Conservation (phyloP, 2,888 invertebrate genomes). For the Plemyria rubiginata region DNA sequence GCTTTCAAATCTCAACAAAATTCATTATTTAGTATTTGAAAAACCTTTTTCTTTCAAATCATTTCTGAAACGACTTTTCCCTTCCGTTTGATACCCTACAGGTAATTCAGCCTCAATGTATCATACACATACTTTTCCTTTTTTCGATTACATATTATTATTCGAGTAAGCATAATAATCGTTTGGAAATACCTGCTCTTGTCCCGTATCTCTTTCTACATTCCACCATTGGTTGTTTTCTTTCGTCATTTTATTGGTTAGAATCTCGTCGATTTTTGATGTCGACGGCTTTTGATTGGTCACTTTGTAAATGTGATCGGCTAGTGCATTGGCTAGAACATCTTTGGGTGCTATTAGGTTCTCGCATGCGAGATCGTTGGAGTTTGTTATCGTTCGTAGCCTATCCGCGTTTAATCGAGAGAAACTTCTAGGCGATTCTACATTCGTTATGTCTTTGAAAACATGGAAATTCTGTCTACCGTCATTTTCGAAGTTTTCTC, state of each 20-base stretch:
- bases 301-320: conserved; percentile 81
- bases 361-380: conserved; percentile 67
- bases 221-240: conserved; percentile 72
- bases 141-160: conserved; percentile 48
- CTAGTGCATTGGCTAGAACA: conserved; percentile 75
- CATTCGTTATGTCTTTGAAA: conserved; percentile 56
- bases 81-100: conserved; percentile 20
- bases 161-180: conserved; percentile 68
- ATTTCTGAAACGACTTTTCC: not conserved
- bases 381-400: conserved; percentile 65
- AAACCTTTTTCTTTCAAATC: not conserved
- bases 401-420: conserved; percentile 77
- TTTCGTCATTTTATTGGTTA: conserved; percentile 75
- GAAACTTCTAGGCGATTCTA: conserved; percentile 72
- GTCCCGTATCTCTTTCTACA: conserved; percentile 63
- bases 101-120: conserved; percentile 30
- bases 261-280: conserved; percentile 75
- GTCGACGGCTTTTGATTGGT: conserved; percentile 82
- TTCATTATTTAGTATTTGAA: not conserved
- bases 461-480: conserved; percentile 46
- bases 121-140: conserved; percentile 1
- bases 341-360: conserved; percentile 78
- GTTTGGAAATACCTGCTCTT: conserved; percentile 58
- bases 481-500: not conserved
- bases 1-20: conserved; percentile 18